These are phyloP conservation scores for Micropoecilia bifurca DNA, from an alignment of 2,797 vertebrate species.

Conservation along the genomic window DNA sequence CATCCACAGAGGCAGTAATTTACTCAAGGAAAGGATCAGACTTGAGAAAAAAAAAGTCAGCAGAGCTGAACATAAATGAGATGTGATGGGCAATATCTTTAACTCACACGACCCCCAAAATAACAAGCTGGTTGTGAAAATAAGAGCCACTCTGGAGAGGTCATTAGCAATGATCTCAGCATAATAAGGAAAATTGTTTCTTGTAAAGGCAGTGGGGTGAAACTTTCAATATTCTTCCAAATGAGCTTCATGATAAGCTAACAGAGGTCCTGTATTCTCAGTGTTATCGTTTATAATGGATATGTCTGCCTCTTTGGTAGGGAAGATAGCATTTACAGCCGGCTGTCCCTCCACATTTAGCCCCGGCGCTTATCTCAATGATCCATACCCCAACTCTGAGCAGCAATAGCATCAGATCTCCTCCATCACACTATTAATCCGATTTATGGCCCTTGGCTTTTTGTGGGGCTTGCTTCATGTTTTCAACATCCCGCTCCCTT, in stretches of 20 bases:
- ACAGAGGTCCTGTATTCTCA: slow-evolving; percentile 18
- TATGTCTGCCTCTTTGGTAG: slow-evolving; percentile 36
- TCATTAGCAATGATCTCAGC: slow-evolving; percentile 18
- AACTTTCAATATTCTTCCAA: slow-evolving; percentile 30
- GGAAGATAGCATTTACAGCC: slow-evolving; percentile 62
- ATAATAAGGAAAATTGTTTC: slow-evolving; percentile 28
- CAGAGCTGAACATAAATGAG: slow-evolving; percentile 34
- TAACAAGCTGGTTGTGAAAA: slow-evolving; percentile 26
- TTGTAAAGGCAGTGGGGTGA: slow-evolving; percentile 26
- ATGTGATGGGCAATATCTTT: slow-evolving; percentile 29
- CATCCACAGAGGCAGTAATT: slow-evolving; percentile 21
- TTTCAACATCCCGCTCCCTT: slow-evolving; percentile 10
- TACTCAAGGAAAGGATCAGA: slow-evolving; percentile 21
- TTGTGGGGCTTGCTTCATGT: slow-evolving; percentile 27
- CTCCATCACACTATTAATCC: slow-evolving; percentile 67
- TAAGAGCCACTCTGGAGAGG: slow-evolving; percentile 15
- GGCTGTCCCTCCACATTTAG: slow-evolving; percentile 58
- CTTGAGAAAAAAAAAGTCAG: slow-evolving; percentile 24
- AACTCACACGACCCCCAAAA: slow-evolving; percentile 27
- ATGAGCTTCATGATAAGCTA: slow-evolving; percentile 23
- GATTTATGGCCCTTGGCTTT: slow-evolving; percentile 67
- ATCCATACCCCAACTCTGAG: slow-evolving; percentile 55
- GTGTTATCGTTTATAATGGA: slow-evolving; percentile 20
- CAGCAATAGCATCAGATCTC: slow-evolving; percentile 61
- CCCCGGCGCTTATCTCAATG: slow-evolving; percentile 60